phyloP scores from a whole-genome alignment of 2,888 invertebrate genomes.

The Acrobasis repandana region DNA sequence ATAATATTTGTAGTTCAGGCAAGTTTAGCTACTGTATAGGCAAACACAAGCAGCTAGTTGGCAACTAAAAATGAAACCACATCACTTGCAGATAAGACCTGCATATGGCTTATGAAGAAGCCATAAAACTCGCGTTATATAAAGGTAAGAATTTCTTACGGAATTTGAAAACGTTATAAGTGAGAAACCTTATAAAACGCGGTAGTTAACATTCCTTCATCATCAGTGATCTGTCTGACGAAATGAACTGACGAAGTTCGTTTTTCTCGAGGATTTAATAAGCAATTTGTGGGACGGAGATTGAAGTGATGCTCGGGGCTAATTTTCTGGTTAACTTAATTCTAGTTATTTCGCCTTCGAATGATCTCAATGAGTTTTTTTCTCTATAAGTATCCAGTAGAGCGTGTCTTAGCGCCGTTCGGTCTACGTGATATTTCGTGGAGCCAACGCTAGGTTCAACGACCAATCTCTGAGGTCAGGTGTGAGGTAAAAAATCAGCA shows the following conservation, averaged over 20 bases:
- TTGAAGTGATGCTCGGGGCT: conserved; percentile 32
- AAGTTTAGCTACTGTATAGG: conserved; percentile 25
- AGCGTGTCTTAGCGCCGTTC: conserved; percentile 61
- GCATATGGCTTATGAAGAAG: conserved; percentile 43
- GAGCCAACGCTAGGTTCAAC: conserved; percentile 55
- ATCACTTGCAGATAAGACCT: conserved; percentile 55
- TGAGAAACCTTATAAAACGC: not conserved
- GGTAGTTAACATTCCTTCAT: not conserved
- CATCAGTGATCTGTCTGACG: not conserved
- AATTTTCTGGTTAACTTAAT: conserved; percentile 50
- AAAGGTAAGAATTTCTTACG: conserved; percentile 45
- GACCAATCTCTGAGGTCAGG: conserved; percentile 65
- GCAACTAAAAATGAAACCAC: conserved; percentile 53
- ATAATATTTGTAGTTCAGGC: not conserved
- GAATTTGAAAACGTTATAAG: not conserved
- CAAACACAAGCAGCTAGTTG: conserved; percentile 36
- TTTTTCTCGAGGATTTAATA: conserved; percentile 5
- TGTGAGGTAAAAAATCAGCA: conserved; percentile 53
- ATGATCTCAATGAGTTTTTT: conserved; percentile 43
- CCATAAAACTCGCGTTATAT: conserved; percentile 49
- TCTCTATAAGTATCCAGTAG: conserved; percentile 34
- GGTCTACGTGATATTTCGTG: conserved; percentile 39
- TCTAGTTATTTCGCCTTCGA: conserved; percentile 36
- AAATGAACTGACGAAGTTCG: not conserved
- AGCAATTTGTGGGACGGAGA: conserved; percentile 28